Evolutionary conservation across 2,888 invertebrate species (phyloP).

Genomic region (Antitype chi): DNA sequence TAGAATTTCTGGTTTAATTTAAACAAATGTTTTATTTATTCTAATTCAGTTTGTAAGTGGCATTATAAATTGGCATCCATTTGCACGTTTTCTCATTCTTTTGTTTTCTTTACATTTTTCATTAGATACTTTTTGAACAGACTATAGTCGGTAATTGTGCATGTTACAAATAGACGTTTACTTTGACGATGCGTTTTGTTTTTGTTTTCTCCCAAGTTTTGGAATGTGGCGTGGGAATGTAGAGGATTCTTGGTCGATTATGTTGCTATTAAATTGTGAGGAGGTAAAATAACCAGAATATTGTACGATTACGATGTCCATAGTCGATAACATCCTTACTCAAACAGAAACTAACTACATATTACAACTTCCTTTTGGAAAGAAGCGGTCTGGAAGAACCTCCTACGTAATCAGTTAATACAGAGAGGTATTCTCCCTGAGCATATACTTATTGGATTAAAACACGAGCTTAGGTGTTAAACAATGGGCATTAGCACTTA

Average conservation of each 20-base stretch:
- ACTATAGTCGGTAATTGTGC: conserved; percentile 40
- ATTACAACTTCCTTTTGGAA: neutral
- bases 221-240: conserved; percentile 46
- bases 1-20: neutral
- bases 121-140: neutral
- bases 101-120: neutral
- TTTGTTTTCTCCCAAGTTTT: conserved; percentile 30
- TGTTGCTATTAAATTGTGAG: conserved; percentile 23
- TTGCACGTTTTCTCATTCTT: neutral
- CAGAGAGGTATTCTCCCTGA: conserved; percentile 30
- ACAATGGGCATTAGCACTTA: conserved; percentile 50
- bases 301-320: neutral
- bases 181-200: conserved; percentile 46
- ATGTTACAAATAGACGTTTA: conserved; percentile 56
- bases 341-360: neutral
- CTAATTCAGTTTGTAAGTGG: neutral
- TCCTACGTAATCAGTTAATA: neutral
- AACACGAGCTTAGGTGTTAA: conserved; percentile 17
- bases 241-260: conserved; percentile 4
- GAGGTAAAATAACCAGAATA: neutral
- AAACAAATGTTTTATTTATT: too few species aligned
- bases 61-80: too few species aligned
- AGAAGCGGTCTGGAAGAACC: neutral
- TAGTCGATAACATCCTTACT: neutral
- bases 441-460: conserved; percentile 42